Base-by-base conservation (phyloP, 2,888 invertebrate genomes). In the Argyresthia goedartella region DNA sequence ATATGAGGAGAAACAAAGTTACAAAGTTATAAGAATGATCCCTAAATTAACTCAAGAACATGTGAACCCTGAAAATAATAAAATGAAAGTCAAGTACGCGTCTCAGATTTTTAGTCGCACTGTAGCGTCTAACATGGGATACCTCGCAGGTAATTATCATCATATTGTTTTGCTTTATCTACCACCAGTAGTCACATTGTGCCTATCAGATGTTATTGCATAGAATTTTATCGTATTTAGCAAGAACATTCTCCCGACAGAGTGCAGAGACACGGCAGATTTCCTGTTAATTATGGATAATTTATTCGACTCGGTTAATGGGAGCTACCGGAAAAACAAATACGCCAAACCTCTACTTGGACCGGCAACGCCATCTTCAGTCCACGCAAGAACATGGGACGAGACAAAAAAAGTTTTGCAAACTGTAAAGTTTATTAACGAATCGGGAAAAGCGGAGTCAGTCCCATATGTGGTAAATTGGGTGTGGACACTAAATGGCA, bases 381-480 rank as follows among this genome's bases (percentile, higher is more conserved):
- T 11, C 1, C 48, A 48, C 8, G 1, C 4, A 1, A 48, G 35
- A 48, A 48, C 36, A 10, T 48, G 48, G 48, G 36, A 13, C 8
- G 36, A 48, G 14, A 4, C 11, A 6, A 48, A 7, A 48, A 48
- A 14, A 13, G 14, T 36, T 16, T 36, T 50, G 8, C 8, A 49
- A 41, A 14, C 50, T 3, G 59, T 58, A 58, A 57, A 56, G 49
- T 60, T 58, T n/a, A 11, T 59, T 4, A 55, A 16, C n/a, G 7
- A 16, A 1, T 10, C 8, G 6, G 25, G 46, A 4, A 46, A 11
- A 53, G 14, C 45, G 4, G 48, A 48, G 42, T 35, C 43, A 50
- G 57, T 58, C 10, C 59, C 59, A 0, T 55, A 57, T 11, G 11
- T 59, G 39, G 55, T 52, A 13, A 60, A 59, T 36, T 60, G 60